Base-by-base conservation (phyloP, 2,113 vertebrate species). In the Aspidoscelis tigris region DNA sequence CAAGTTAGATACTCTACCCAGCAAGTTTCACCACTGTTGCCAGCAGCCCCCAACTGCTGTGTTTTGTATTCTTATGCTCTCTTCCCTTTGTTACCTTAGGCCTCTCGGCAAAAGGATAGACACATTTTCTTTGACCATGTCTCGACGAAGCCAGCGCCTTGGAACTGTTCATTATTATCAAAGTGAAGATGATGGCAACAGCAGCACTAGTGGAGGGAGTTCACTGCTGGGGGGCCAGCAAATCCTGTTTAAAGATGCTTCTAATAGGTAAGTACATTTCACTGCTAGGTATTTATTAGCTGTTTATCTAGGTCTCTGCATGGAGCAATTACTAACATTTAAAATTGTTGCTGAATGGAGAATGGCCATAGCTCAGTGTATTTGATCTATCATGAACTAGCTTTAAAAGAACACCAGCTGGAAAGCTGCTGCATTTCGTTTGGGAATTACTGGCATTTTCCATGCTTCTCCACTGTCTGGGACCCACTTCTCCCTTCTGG, bases 111-210 rank as follows among this genome's bases (percentile, higher is more conserved):
- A 33, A 61, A 80, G 10, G 24, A 39, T 78, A 74, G 24, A 8
- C 4, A 6, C 9, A 2, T 33, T 2, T 41, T 8, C 7, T 18
- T 2, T 69, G 72, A 71, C 69, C 88, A 96, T 96, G 96, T 96
- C 95, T 33, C 95, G 96, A 21, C 93, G 95, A 86, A 98, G 97
- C 92, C 96, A 96, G 85, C 97, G 97, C 77, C 95, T 98, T 8
- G 84, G 90, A 83, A 95, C 95, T 18, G 89, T 90, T 0, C 96
- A 96, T 71, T 97, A 96, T 93, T 97, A 97, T 70, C 95, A 97
- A 69, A 96, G 92, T 16, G 97, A 98, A 0, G 97, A 98, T 0
- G 97, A 98, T 1, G 96, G 95, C 0, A 84, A 95, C 44, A 79
- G 88, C 88, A 96, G 95, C 26, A 96, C 96, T 91, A 91, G 94